Evolutionary conservation across 2,797 vertebrate species (phyloP).

Genomic region (Centropyge bicolor): DNA sequence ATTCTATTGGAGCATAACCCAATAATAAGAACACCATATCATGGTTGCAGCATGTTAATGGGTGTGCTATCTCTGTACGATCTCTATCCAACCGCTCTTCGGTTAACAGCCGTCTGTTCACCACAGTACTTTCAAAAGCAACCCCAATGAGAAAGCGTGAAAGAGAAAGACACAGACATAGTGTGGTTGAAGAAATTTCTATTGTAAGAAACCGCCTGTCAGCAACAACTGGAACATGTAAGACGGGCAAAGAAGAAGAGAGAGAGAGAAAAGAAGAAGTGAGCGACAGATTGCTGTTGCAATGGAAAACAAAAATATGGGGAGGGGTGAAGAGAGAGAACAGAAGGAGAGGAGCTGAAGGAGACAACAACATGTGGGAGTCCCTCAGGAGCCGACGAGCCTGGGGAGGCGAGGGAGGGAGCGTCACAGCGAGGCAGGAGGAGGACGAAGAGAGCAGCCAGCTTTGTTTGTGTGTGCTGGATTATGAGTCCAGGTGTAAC

Average conservation of each 20-base stretch:
- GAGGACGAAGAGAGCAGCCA: conserved; percentile 48
- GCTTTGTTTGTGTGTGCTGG: conserved; percentile 44
- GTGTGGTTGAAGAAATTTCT: conserved; percentile 18
- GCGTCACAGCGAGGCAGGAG: conserved; percentile 62
- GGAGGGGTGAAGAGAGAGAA: conserved; percentile 29
- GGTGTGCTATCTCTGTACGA: not conserved
- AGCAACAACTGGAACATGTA: conserved; percentile 59
- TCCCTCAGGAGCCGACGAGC: conserved; percentile 49
- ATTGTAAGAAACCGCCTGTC: conserved; percentile 31
- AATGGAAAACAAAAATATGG: conserved; percentile 26
- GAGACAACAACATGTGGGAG: conserved; percentile 49
- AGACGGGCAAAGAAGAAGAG: conserved; percentile 18
- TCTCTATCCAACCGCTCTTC: conserved; percentile 18
- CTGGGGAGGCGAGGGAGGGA: conserved; percentile 46
- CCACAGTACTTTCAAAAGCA: conserved; percentile 11
- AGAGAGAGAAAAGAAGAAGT: not conserved
- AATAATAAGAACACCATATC: conserved; percentile 37
- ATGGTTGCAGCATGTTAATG: conserved; percentile 30
- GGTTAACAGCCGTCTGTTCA: conserved; percentile 25
- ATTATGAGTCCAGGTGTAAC: conserved; percentile 36
- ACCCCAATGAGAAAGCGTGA: conserved; percentile 1
- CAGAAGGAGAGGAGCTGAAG: conserved; percentile 35
- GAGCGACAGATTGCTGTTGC: conserved; percentile 15
- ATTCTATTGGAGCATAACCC: conserved; percentile 22
- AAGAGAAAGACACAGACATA: conserved; percentile 8